Evolutionary conservation across 1,140 invertebrate genomes (phyloP).

Genomic region (Protaetia brevitarsis): DNA sequence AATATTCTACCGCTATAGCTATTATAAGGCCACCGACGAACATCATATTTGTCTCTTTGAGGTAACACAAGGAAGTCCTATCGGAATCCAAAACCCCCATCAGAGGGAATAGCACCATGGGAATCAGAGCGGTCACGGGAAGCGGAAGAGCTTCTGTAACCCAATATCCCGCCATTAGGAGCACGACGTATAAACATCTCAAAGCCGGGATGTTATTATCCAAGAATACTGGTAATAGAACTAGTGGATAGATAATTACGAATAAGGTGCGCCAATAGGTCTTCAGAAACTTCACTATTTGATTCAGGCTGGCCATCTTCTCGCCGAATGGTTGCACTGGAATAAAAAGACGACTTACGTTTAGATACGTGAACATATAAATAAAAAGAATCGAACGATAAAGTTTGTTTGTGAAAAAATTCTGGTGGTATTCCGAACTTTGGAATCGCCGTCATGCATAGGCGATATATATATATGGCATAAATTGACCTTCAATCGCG

Average conservation of each 20-base stretch:
- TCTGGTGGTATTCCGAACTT: too few relatives aligned
- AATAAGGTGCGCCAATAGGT: slow-evolving; percentile 47
- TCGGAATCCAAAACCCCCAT: slow-evolving; percentile 65
- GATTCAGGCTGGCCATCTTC: slow-evolving; percentile 51
- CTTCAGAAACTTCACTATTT: slow-evolving; percentile 34
- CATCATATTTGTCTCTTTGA: slow-evolving; percentile 86
- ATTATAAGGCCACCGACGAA: slow-evolving; percentile 79
- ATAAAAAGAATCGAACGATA: too few relatives aligned
- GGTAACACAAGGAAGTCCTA: slow-evolving; percentile 65
- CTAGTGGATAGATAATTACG: slow-evolving; percentile 43
- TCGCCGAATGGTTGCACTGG: slow-evolving; percentile 47
- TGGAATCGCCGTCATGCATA: too few relatives aligned
- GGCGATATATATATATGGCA: too few relatives aligned
- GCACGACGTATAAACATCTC: slow-evolving; percentile 72
- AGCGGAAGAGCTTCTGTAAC: slow-evolving; percentile 78
- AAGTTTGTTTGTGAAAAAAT: too few relatives aligned
- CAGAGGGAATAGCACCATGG: slow-evolving; percentile 76
- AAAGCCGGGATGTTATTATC: slow-evolving; percentile 49
- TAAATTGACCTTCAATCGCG: too few relatives aligned
- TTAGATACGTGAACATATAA: background rate
- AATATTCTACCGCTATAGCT: slow-evolving; percentile 81
- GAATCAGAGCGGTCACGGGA: slow-evolving; percentile 77
- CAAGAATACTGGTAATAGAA: slow-evolving; percentile 42
- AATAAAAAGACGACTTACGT: slow-evolving; percentile 23
- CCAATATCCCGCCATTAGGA: slow-evolving; percentile 84